Evolutionary conservation across 2,888 invertebrate genomes (phyloP), one percentile per base, ranked within the genome.

Genomic region (Cremastinae sp.): DNA sequence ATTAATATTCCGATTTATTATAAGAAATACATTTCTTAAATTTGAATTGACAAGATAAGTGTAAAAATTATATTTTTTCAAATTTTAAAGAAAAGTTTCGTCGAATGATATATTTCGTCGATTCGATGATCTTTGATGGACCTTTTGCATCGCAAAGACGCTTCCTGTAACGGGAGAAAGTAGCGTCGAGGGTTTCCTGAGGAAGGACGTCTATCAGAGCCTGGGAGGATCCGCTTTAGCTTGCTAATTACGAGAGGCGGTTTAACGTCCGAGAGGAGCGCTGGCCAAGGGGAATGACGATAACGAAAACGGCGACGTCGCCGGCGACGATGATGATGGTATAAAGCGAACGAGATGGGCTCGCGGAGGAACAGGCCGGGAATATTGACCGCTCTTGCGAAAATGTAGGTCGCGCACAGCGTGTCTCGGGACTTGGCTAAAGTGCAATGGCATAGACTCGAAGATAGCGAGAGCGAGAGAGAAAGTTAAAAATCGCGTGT

Each of bases 351-450:
- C 41, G 47, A 47, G 49, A 59, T 59, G 16, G 69, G 51, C 53
- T 70, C 53, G 41, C 43, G 28, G 69, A 69, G 59, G 41, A 69
- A 51, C 41, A 65, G 58, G 73, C 76, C 53, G 62, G 58, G 73
- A 77, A 74, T 77, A 77, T 77, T 74, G 76, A 77, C 76, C 73
- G 76, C 61, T 77, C 69, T 49, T 49, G 65, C 65, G 73, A 77
- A 66, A 77, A 77, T 77, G 76, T 77, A 77, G 76, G 76, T 77
- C 76, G 76, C 59, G 53, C 59, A 56, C 56, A 37, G 51, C 69
- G 64, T 41, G 76, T 77, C 73, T 70, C 41, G 59, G 70, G 65
- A 77, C 76, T 77, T 77, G 59, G 70, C 65, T 61, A 37, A 77
- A 74, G 73, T 74, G 76, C 69, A 74, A 55, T 61, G 28, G 59